Conservation (phyloP, 2,797 vertebrate genomes). For the Morelia viridis region DNA sequence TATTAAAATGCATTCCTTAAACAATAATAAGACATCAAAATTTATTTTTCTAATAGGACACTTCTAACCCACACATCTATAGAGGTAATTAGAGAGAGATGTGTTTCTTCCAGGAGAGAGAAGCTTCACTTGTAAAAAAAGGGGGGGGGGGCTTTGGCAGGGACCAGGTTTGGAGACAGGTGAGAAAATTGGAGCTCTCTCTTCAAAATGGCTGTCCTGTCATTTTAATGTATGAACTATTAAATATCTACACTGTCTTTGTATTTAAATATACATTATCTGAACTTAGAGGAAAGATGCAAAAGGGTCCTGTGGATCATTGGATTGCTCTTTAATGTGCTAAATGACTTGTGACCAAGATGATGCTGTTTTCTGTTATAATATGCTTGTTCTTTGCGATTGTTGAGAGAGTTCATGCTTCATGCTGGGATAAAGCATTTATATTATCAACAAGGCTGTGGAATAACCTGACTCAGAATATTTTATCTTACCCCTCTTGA, state of each 20-base stretch:
- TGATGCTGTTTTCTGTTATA: not conserved
- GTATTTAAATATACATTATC: not conserved
- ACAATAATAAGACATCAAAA: not conserved
- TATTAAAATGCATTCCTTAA: not conserved
- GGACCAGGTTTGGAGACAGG: not conserved
- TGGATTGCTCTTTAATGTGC: not conserved
- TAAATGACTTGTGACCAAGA: not conserved
- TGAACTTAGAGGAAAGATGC: not conserved
- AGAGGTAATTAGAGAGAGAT: not conserved
- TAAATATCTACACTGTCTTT: not conserved
- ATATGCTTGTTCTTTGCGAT: not conserved
- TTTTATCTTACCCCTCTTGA: not conserved
- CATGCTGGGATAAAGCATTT: not conserved
- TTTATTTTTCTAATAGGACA: not conserved
- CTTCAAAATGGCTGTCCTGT: not conserved
- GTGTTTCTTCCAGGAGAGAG: not conserved
- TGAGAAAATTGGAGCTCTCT: not conserved
- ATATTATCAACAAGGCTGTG: not conserved
- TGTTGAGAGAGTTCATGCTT: not conserved
- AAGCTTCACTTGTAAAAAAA: not conserved
- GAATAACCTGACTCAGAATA: not conserved
- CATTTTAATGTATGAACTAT: not conserved
- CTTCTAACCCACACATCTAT: not conserved
- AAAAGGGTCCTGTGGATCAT: not conserved
- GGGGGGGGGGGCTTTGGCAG: not conserved